phyloP scores from a whole-genome alignment of 2,113 vertebrate genomes.

The Brachypteracias leptosomus region DNA sequence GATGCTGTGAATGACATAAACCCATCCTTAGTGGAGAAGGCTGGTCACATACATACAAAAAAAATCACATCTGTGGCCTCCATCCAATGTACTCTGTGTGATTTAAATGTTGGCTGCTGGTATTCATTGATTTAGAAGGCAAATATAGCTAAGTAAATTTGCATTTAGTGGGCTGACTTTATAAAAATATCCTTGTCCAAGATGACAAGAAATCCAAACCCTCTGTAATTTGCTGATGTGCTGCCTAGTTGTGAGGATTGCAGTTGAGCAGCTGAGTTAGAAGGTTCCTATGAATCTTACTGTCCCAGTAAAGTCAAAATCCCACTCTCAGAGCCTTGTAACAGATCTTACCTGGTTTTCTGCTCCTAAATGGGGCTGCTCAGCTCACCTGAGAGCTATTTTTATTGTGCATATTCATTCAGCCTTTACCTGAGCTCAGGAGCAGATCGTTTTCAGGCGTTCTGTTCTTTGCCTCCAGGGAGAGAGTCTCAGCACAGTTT shows the following conservation, averaged over 20 bases:
- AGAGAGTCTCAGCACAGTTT: slow-evolving; percentile 70
- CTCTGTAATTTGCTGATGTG: not conserved
- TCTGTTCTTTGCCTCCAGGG: slow-evolving; percentile 25
- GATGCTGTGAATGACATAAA: not conserved
- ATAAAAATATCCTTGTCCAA: not conserved
- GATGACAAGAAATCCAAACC: not conserved
- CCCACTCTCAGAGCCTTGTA: not conserved
- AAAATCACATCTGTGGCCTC: not conserved
- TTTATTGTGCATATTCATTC: not conserved
- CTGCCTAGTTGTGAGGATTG: not conserved
- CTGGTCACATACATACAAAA: not conserved
- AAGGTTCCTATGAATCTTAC: not conserved
- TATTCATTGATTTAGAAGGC: not conserved
- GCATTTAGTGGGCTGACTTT: not conserved
- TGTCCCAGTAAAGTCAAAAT: not conserved
- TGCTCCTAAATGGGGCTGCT: not conserved
- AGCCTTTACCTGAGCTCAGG: slow-evolving; percentile 55
- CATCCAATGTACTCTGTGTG: not conserved
- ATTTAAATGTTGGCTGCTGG: not conserved
- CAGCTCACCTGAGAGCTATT: not conserved
- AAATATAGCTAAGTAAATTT: not conserved
- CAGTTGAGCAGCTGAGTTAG: not conserved
- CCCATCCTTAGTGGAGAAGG: fast-evolving
- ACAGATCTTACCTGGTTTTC: not conserved
- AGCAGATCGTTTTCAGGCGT: not conserved